These are phyloP conservation scores for Megatriorchis doriae DNA, from an alignment of 2,113 vertebrate species.

Conservation along the genomic window DNA sequence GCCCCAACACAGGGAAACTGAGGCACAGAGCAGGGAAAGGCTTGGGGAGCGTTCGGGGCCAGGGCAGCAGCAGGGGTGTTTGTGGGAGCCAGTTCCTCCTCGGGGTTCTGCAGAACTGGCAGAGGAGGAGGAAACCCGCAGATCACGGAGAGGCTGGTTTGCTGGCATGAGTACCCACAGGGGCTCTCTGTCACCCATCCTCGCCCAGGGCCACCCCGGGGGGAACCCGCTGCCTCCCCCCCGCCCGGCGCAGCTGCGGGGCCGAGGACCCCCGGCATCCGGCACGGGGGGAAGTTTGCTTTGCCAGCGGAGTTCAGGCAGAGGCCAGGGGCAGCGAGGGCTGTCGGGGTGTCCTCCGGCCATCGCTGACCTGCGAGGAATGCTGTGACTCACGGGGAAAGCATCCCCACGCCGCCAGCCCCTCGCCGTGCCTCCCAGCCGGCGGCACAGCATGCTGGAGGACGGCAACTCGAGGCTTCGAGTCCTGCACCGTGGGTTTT, in stretches of 20 bases:
- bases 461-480: accelerated
- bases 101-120: not conserved
- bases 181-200: not conserved
- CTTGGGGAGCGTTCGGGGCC: accelerated
- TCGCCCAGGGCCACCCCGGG: accelerated
- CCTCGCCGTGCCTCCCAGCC: not conserved
- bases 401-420: not conserved
- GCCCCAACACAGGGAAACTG: not conserved
- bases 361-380: slow-evolving; percentile 25
- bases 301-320: not conserved
- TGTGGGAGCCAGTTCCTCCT: not conserved
- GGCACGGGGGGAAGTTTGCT: accelerated
- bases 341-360: not conserved
- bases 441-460: not conserved
- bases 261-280: not conserved
- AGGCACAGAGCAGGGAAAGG: not conserved
- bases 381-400: slow-evolving; percentile 26
- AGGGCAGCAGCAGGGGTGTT: accelerated
- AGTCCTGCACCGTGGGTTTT: not conserved
- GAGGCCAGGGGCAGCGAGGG: not conserved
- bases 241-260: accelerated
- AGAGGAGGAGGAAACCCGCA: not conserved
- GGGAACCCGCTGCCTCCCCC: not conserved
- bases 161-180: accelerated
- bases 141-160: not conserved